Conservation (phyloP, 2,888 invertebrate species). For the Teleiodes luculella region DNA sequence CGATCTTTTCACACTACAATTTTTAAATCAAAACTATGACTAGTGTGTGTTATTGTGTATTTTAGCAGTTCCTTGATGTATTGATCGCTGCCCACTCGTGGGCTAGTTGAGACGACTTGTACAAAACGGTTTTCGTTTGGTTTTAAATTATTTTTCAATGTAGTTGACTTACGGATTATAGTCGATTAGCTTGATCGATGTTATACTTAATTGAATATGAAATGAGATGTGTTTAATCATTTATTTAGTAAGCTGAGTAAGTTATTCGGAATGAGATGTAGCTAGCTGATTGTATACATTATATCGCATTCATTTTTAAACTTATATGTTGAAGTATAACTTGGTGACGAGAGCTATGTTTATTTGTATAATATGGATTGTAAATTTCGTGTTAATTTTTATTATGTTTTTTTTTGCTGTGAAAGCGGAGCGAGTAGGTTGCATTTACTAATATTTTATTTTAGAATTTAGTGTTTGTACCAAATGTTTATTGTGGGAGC, state of each 20-base stretch:
- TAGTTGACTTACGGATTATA: slow-evolving; percentile 29
- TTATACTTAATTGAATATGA: slow-evolving; percentile 19
- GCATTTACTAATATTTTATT: slow-evolving; percentile 78
- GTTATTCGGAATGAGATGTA: slow-evolving; percentile 28
- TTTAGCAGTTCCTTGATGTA: slow-evolving; percentile 29
- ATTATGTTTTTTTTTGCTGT: slow-evolving; percentile 42
- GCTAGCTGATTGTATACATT: slow-evolving; percentile 5
- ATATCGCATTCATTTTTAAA: slow-evolving; percentile 9
- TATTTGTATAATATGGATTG: slow-evolving; percentile 61
- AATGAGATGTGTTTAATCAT: slow-evolving; percentile 32
- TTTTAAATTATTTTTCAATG: slow-evolving; percentile 20
- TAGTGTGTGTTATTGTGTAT: slow-evolving; percentile 47
- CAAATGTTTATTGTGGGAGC: slow-evolving; percentile 61
- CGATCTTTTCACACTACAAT: slow-evolving; percentile 59
- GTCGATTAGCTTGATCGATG: slow-evolving; percentile 25
- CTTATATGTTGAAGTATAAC: slow-evolving; percentile 14
- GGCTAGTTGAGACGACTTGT: slow-evolving; percentile 32
- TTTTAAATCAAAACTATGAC: slow-evolving; percentile 67
- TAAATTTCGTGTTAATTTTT: slow-evolving; percentile 59
- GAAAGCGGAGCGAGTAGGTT: slow-evolving; percentile 58
- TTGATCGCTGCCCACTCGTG: slow-evolving; percentile 27
- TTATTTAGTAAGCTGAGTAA: slow-evolving; percentile 32
- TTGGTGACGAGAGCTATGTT: slow-evolving; percentile 29
- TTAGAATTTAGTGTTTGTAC: slow-evolving; percentile 70
- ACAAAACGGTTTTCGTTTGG: slow-evolving; percentile 23